phyloP scores from a whole-genome alignment of 2,888 invertebrate species.

The Drosophila mayaguana region DNA sequence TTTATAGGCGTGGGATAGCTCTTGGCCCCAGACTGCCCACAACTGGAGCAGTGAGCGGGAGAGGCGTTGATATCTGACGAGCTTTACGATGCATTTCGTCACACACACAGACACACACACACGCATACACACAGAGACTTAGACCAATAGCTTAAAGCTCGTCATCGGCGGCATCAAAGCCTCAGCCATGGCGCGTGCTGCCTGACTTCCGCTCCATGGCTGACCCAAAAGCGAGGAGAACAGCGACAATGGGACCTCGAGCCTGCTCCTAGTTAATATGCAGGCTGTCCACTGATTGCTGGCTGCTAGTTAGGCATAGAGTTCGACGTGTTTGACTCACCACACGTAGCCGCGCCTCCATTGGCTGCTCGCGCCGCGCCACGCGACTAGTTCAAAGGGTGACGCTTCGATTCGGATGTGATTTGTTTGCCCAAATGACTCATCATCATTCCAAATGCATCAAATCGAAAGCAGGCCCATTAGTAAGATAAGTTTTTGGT shows the following conservation, averaged over 20 bases:
- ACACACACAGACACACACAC: slow-evolving; percentile 16
- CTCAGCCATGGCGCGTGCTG: slow-evolving; percentile 61
- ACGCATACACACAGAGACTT: slow-evolving; percentile 11
- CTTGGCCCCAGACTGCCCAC: slow-evolving; percentile 50
- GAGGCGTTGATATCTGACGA: slow-evolving; percentile 40
- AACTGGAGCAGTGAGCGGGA: slow-evolving; percentile 38
- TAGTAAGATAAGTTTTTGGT: neutral
- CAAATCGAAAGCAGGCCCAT: slow-evolving; percentile 10
- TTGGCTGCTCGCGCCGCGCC: slow-evolving; percentile 42
- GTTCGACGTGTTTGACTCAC: slow-evolving; percentile 72
- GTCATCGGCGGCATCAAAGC: slow-evolving; percentile 40
- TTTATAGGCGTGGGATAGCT: slow-evolving; percentile 79
- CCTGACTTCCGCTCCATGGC: slow-evolving; percentile 62
- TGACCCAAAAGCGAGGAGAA: slow-evolving; percentile 41
- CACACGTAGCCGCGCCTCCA: slow-evolving; percentile 41
- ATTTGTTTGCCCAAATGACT: slow-evolving; percentile 59
- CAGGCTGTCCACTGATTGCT: slow-evolving; percentile 60
- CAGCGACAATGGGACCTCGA: slow-evolving; percentile 41
- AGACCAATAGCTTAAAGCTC: slow-evolving; percentile 31
- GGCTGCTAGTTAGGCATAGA: neutral
- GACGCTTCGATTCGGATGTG: slow-evolving; percentile 56
- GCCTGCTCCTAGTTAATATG: slow-evolving; percentile 68
- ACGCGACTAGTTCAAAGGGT: slow-evolving; percentile 72
- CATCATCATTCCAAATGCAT: slow-evolving; percentile 40
- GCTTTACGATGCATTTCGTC: slow-evolving; percentile 36